A percentile compares a stretch with the other conserved stretches of the same genome.
These are phyloP conservation scores for Lonchura striata DNA, from an alignment of 2,113 vertebrate genomes.

Conservation along the genomic window DNA sequence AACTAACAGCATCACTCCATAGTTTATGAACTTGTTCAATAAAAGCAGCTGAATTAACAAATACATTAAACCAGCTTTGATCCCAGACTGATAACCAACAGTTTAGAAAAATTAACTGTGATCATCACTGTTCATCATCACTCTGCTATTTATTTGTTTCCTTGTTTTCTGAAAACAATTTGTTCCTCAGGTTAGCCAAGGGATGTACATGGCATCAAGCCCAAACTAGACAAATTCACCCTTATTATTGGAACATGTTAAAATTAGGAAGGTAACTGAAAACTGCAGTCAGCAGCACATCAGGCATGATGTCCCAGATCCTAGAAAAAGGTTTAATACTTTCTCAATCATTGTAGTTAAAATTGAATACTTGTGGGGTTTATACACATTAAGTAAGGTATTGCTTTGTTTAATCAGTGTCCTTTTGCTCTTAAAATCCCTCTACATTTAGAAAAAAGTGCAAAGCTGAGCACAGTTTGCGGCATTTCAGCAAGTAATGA, in stretches of 20 bases:
- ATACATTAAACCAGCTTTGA: background rate
- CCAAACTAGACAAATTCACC: background rate
- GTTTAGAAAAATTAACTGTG: background rate
- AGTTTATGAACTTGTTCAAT: background rate
- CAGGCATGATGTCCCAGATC: background rate
- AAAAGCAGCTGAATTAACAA: background rate
- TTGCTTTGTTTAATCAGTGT: background rate
- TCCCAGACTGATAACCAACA: background rate
- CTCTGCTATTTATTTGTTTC: background rate
- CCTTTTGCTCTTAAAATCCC: background rate
- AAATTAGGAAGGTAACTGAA: background rate
- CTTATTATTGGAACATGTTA: background rate
- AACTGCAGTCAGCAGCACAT: background rate
- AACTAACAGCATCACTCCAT: background rate
- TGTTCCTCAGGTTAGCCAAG: background rate
- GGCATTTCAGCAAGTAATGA: background rate
- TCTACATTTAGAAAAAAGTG: background rate
- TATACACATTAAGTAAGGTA: background rate
- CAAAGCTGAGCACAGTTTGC: background rate
- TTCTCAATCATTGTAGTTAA: background rate
- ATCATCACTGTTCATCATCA: background rate
- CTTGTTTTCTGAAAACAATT: background rate
- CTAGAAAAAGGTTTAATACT: background rate
- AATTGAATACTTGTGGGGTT: background rate
- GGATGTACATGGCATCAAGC: background rate